Conservation (phyloP, 2,888 invertebrate genomes). For the Nebria brevicollis region DNA sequence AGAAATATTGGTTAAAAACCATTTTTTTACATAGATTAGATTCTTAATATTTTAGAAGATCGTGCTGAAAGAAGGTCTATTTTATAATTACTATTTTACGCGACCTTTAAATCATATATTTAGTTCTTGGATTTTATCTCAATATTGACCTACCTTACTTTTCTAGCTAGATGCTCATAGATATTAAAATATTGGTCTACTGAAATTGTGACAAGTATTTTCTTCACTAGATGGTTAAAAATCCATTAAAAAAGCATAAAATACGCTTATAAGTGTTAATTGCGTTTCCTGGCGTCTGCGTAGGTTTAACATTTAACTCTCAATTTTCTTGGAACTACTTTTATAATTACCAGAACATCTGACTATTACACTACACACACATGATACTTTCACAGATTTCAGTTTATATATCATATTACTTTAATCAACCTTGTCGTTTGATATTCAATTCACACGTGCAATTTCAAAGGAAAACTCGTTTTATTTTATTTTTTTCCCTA, state of each 20-base stretch:
- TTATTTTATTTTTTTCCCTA: no score
- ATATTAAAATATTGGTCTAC: no score
- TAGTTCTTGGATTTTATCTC: no score
- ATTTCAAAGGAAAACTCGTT: background rate
- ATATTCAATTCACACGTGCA: background rate
- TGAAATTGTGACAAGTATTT: no score
- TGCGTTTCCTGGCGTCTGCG: background rate
- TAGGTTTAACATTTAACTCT: constrained; percentile 11
- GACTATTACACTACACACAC: background rate
- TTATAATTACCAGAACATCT: constrained; percentile 5
- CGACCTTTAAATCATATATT: no score
- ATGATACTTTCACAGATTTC: constrained; percentile 8
- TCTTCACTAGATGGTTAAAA: background rate
- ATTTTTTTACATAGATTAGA: no score
- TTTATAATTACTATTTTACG: no score
- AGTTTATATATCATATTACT: background rate
- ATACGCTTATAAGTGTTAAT: constrained; percentile 3
- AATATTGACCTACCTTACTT: no score
- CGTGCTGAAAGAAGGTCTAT: no score
- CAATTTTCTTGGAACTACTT: constrained; percentile 9
- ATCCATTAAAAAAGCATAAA: background rate
- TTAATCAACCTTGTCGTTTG: constrained; percentile 8
- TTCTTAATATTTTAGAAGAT: no score
- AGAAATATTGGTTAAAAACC: no score
- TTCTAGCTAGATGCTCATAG: no score